Conservation (phyloP, 2,888 invertebrate species). For the Clusia tigrina region DNA sequence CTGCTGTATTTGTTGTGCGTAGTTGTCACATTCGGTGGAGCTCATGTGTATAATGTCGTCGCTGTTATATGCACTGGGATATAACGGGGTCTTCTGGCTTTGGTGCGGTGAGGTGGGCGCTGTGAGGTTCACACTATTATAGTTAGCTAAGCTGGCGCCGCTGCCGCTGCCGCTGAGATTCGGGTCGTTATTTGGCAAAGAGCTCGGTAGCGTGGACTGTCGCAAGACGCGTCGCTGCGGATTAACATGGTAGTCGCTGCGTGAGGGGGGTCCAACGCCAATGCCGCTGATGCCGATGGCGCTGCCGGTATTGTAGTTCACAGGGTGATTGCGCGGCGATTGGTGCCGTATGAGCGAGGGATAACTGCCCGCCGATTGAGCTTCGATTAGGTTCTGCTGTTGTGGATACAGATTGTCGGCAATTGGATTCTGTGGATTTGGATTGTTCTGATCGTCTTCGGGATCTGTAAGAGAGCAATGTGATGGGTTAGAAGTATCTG, state of each 20-base stretch:
- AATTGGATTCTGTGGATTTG: constrained; percentile 46
- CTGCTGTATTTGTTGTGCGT: constrained; percentile 41
- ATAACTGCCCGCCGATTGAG: constrained; percentile 62
- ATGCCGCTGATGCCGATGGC: constrained; percentile 51
- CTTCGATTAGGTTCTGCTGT: constrained; percentile 70
- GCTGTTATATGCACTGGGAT: constrained; percentile 55
- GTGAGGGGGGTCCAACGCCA: constrained; percentile 11
- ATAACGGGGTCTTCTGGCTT: constrained; percentile 55
- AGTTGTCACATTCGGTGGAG: constrained; percentile 52
- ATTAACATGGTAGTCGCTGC: constrained; percentile 53
- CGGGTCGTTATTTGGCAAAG: constrained; percentile 54
- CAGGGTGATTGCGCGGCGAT: constrained; percentile 39
- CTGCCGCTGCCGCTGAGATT: constrained; percentile 50
- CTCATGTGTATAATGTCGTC: constrained; percentile 57
- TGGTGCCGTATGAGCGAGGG: constrained; percentile 55
- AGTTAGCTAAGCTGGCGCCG: constrained; percentile 53
- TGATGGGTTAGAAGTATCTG: background rate
- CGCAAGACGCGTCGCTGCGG: constrained; percentile 57
- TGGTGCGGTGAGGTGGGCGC: constrained; percentile 63
- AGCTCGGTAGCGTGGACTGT: constrained; percentile 63
- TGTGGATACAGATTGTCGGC: constrained; percentile 66
- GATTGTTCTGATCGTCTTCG: constrained; percentile 61
- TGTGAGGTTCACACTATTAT: constrained; percentile 57
- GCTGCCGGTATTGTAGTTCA: constrained; percentile 51
- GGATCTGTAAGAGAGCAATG: constrained; percentile 46